phyloP scores from a whole-genome alignment of 2,113 vertebrate species.

The Ariopsis seemanni region DNA sequence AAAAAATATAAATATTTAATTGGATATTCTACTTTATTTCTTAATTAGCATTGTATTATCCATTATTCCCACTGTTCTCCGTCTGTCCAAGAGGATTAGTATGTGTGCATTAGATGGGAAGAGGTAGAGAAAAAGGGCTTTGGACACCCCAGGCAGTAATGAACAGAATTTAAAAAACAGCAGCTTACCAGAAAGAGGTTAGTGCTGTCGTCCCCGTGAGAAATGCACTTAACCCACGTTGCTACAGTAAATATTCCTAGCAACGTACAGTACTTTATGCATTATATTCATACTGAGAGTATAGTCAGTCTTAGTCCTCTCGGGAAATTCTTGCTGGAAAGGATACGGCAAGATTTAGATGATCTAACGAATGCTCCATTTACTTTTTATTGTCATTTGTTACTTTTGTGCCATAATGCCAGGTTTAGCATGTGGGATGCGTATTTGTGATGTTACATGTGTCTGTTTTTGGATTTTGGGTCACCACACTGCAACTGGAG shows the following conservation, averaged over 20 bases:
- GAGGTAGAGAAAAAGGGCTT: conserved; percentile 41
- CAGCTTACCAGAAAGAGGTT: conserved; percentile 23
- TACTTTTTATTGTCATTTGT: conserved; percentile 24
- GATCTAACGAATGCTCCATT: conserved; percentile 15
- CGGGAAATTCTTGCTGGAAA: neutral
- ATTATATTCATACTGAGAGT: conserved; percentile 25
- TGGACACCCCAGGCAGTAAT: conserved; percentile 49
- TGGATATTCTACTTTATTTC: conserved; percentile 43
- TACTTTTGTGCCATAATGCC: conserved; percentile 16
- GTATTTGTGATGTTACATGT: conserved; percentile 34
- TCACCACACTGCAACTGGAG: conserved; percentile 51
- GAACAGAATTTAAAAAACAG: conserved; percentile 32
- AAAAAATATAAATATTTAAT: conserved; percentile 48
- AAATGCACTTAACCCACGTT: conserved; percentile 61
- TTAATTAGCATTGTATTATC: conserved; percentile 64
- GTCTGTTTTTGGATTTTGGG: conserved; percentile 56
- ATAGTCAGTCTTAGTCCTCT: neutral
- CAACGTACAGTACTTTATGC: conserved; percentile 18
- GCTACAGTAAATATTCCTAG: conserved; percentile 62
- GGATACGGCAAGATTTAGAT: neutral
- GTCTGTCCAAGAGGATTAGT: conserved; percentile 41
- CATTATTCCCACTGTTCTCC: conserved; percentile 58
- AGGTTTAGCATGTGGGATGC: conserved; percentile 24
- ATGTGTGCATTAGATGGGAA: conserved; percentile 24
- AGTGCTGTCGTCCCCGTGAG: conserved; percentile 43